These are phyloP conservation scores for Ageneiosus marmoratus DNA, from an alignment of 2,113 vertebrate genomes.

Conservation along the genomic window DNA sequence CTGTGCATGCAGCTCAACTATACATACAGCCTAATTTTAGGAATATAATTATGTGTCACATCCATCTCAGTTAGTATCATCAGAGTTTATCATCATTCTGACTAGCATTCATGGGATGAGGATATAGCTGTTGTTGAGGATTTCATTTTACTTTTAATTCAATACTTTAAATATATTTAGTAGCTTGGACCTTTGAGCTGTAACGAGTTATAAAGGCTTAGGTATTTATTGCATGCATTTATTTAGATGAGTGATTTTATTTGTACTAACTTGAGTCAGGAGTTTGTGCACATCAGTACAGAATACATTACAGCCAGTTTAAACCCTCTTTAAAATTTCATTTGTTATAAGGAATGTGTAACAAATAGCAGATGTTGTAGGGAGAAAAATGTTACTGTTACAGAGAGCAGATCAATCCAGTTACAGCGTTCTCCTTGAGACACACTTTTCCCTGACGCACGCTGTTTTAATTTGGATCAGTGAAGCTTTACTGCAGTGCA, in stretches of 20 bases:
- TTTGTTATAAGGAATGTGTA: conserved; percentile 2
- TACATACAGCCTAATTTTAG: no score
- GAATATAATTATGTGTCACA: no score
- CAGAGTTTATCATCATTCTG: neutral
- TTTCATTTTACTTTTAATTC: neutral
- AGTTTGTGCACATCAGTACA: neutral
- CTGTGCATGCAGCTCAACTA: neutral
- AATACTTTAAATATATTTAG: neutral
- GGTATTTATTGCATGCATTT: no score
- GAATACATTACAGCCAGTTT: neutral
- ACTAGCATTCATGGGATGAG: neutral
- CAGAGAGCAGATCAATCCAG: neutral
- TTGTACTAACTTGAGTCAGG: neutral
- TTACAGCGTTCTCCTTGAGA: neutral
- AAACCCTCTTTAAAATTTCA: conserved; percentile 1
- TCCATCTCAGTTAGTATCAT: no score
- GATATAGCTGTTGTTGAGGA: neutral
- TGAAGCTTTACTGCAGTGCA: neutral
- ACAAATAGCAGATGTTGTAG: conserved; percentile 13
- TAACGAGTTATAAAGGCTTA: neutral
- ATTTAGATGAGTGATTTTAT: neutral
- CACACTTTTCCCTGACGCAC: neutral
- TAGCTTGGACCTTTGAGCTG: neutral
- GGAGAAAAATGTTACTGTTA: neutral
- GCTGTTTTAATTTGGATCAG: conserved; percentile 7